Base-by-base conservation (phyloP, 1,140 invertebrate species). In the Drosophila triauraria region DNA sequence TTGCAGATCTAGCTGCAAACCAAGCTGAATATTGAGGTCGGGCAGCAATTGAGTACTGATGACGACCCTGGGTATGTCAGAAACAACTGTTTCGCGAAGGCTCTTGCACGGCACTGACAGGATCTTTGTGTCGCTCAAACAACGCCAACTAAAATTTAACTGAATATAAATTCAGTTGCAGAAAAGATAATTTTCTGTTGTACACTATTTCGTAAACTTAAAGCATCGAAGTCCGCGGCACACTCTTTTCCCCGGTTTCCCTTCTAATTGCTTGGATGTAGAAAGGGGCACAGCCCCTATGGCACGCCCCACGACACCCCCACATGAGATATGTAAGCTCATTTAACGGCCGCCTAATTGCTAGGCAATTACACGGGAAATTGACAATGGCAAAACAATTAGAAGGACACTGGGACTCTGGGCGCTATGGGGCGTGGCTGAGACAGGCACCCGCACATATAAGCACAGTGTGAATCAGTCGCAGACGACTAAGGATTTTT, bases 331-430 rank as follows among this genome's bases (percentile, higher is more conserved):
- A 78, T 79, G 60, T 78, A 64, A 78, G 76, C 76, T 71, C 76
- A 78, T 78, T 78, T 79, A 79, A 79, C 60, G 42, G 75, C 58
- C 75, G 53, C 57, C 61, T 87, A 87, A 87, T 87, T 87, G 77
- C 69, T 30, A 57, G 58, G 74, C 81, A 90, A 88, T 90, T 88
- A 88, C 75, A 88, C 65, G 62, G 58, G 81, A 78, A 90, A 90
- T 81, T 85, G 84, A 81, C 84, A 88, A 80, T 84, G 74, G 81
- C 68, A 71, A 88, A 84, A 90, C 86, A 90, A 88, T 88, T 90
- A 88, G 67, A 85, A 44, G 61, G 61, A 57, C 75, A 62, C 62
- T 63, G 68, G 40, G 58, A 54, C 58, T 32, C 43, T 65, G 61
- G 64, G 68, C 35, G 71, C 71, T 87, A 82, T 79, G 82, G 80